Conservation (phyloP, 2,888 invertebrate species). For the Melipona beecheii region DNA sequence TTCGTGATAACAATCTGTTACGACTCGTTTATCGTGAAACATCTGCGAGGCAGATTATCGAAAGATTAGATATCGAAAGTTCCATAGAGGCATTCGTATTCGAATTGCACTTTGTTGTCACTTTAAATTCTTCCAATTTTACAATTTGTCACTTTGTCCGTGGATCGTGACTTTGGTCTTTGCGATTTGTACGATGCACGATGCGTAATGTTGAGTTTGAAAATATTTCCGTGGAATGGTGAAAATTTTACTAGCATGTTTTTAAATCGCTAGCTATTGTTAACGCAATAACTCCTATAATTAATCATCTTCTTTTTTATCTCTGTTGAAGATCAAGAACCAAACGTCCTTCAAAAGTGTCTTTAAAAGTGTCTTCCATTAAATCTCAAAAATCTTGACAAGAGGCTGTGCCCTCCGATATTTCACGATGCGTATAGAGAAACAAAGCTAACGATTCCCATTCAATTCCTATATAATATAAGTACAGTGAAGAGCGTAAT, state of each 20-base stretch:
- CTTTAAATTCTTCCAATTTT: neutral
- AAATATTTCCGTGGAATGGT: neutral
- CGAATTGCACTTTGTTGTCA: neutral
- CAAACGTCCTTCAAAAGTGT: neutral
- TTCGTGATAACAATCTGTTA: neutral
- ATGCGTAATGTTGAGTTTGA: too few species aligned
- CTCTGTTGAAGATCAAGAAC: neutral
- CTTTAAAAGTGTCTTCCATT: neutral
- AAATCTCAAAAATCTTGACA: neutral
- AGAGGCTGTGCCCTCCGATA: too few species aligned
- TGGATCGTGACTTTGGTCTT: rapidly evolving
- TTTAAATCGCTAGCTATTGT: neutral
- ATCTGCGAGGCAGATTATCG: neutral
- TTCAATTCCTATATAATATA: too few species aligned
- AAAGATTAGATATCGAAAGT: neutral
- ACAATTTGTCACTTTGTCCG: neutral
- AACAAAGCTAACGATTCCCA: too few species aligned
- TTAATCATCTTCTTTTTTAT: neutral
- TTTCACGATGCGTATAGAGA: too few species aligned
- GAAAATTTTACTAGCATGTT: neutral
- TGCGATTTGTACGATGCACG: rapidly evolving
- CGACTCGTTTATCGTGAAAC: too few species aligned
- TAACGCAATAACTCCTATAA: neutral
- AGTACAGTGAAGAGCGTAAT: too few species aligned
- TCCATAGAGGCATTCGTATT: neutral